These are phyloP conservation scores for Neelides folsomi DNA, from an alignment of 2,888 invertebrate species.

Conservation along the genomic window DNA sequence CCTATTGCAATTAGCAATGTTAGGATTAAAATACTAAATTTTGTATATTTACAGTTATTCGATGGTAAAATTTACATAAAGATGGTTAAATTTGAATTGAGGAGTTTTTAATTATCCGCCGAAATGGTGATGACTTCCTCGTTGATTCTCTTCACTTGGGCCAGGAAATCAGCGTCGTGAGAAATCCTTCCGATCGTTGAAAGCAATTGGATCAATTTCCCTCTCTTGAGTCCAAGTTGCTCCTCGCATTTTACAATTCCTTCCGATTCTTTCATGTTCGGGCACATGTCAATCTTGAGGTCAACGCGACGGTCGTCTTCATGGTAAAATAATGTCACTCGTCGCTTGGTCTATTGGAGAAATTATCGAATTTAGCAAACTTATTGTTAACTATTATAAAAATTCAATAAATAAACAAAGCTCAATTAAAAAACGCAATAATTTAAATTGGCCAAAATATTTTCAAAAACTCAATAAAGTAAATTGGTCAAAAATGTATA, in stretches of 20 bases:
- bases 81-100: neutral
- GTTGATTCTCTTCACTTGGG: constrained; percentile 65
- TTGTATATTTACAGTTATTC: too few relatives aligned
- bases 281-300: constrained; percentile 39
- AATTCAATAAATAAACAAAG: too few relatives aligned
- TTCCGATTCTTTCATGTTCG: constrained; percentile 42
- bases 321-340: constrained; percentile 29
- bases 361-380: too few relatives aligned
- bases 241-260: constrained; percentile 51
- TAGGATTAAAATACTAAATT: too few relatives aligned
- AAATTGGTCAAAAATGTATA: too few relatives aligned
- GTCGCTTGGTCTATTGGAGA: constrained; percentile 18
- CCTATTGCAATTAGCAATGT: too few relatives aligned
- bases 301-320: constrained; percentile 29
- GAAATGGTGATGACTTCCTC: constrained; percentile 64
- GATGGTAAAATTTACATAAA: too few relatives aligned
- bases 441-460: too few relatives aligned
- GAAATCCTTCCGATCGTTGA: constrained; percentile 53
- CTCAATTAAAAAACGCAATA: too few relatives aligned
- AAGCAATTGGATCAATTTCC: constrained; percentile 51
- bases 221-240: constrained; percentile 56
- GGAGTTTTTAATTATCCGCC: constrained; percentile 50
- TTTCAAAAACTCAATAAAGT: too few relatives aligned
- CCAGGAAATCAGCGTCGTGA: constrained; percentile 56
- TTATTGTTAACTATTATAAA: too few relatives aligned